Percentiles rank a stretch among this genome's conserved stretches.
Conservation (phyloP, 2,797 vertebrate genomes). For the Crypturellus tataupa region DNA sequence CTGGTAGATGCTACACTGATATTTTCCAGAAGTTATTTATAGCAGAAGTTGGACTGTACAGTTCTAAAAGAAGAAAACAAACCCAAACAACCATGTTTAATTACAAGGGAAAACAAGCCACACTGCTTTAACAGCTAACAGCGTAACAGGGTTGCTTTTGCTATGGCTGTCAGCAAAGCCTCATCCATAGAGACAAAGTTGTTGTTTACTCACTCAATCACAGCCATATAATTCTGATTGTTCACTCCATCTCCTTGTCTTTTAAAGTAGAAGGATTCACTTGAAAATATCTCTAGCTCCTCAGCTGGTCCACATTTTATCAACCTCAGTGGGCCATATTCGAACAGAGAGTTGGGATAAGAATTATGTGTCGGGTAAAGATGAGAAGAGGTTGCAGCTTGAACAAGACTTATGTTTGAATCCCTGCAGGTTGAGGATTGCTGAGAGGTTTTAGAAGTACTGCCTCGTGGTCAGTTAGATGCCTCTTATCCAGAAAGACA, state of each 20-base stretch:
- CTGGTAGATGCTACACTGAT: background rate
- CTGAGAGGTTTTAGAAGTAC: background rate
- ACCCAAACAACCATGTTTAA: background rate
- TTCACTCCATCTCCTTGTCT: background rate
- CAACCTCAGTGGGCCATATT: background rate
- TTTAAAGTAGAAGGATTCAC: background rate
- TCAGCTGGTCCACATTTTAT: background rate
- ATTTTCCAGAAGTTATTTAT: slow-evolving; percentile 21
- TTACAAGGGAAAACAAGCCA: background rate
- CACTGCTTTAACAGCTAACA: background rate
- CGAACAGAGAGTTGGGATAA: fast-evolving
- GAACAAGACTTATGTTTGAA: background rate
- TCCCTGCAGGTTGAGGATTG: background rate
- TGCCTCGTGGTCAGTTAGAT: background rate
- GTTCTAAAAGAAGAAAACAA: background rate
- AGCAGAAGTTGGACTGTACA: background rate
- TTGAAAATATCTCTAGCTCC: background rate
- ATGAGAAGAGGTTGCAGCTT: fast-evolving
- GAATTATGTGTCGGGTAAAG: background rate
- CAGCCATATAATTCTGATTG: background rate
- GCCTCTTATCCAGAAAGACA: background rate
- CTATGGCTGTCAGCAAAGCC: background rate
- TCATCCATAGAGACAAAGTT: background rate
- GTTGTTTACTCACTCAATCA: background rate
- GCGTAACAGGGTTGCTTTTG: background rate